A percentile compares a stretch with the other conserved stretches of the same genome.
phyloP scores from a whole-genome alignment of 2,113 vertebrate genomes.

The Junco hyemalis region DNA sequence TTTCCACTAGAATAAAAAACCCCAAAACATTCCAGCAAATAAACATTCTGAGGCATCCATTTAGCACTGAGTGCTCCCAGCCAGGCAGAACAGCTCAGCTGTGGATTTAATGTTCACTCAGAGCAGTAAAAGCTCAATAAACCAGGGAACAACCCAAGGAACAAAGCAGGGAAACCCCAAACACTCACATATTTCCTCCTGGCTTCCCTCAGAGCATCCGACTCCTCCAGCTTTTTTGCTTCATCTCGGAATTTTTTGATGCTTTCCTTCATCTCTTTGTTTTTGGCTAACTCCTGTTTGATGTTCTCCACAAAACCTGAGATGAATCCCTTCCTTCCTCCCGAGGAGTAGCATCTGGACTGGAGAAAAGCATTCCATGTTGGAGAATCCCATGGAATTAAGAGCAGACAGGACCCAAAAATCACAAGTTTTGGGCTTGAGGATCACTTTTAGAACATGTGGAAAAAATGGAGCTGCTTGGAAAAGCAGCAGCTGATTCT shows the following conservation, averaged over 20 bases:
- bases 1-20: too few relatives aligned
- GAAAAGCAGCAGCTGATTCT: not conserved
- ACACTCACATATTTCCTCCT: constrained; percentile 91
- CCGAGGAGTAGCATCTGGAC: constrained; percentile 73
- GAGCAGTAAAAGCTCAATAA: not conserved
- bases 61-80: not conserved
- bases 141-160: not conserved
- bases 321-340: constrained; percentile 88
- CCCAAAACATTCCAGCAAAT: not conserved
- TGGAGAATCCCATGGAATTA: not conserved
- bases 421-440: accelerated
- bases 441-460: accelerated
- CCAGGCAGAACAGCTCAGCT: not conserved
- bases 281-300: constrained; percentile 92
- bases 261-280: constrained; percentile 97
- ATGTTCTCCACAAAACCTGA: constrained; percentile 90
- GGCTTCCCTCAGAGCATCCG: constrained; percentile 88
- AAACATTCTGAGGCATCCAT: not conserved
- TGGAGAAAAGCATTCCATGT: constrained; percentile 9
- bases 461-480: accelerated
- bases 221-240: constrained; percentile 92
- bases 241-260: constrained; percentile 94
- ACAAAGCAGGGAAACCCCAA: constrained; percentile 2
- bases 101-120: not conserved
- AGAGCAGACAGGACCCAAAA: accelerated